Evolutionary conservation across 2,113 vertebrate species (phyloP).

Genomic region (Corythoichthys haematopterus): DNA sequence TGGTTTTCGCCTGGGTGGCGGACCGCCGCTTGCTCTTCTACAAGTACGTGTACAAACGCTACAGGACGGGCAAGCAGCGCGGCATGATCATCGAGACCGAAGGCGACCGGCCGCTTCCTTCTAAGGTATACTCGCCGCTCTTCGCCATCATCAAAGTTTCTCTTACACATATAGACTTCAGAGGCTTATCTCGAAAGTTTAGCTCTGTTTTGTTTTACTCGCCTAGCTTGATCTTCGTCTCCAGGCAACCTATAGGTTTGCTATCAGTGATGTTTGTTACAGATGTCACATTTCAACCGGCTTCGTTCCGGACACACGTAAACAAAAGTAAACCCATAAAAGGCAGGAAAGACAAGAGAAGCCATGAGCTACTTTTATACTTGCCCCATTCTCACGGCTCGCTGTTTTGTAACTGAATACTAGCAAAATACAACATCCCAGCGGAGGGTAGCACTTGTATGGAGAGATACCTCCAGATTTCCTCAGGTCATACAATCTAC

Average conservation of each 20-base stretch:
- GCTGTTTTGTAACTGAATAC: neutral
- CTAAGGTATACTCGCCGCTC: conserved; percentile 68
- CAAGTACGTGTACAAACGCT: conserved; percentile 98
- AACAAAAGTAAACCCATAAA: neutral
- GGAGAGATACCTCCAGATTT: too few relatives aligned
- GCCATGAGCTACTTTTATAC: neutral
- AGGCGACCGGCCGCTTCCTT: conserved; percentile 84
- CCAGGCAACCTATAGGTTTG: neutral
- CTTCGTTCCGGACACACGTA: neutral
- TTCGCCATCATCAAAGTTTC: conserved; percentile 6
- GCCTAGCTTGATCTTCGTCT: neutral
- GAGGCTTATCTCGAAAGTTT: neutral
- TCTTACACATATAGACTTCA: neutral
- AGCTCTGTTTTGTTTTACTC: neutral
- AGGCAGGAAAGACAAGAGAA: conserved; percentile 2
- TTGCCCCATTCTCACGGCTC: neutral
- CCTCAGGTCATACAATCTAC: too few relatives aligned
- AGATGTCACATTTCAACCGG: neutral
- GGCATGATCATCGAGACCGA: conserved; percentile 98
- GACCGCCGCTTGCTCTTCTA: conserved; percentile 96
- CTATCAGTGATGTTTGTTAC: conserved; percentile 5
- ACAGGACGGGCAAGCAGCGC: conserved; percentile 91
- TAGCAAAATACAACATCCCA: too few relatives aligned
- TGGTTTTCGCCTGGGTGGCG: conserved; percentile 95
- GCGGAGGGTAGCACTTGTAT: too few relatives aligned